These are phyloP conservation scores for Globicephala melas DNA, from an alignment of 2,113 vertebrate species.

Conservation along the genomic window DNA sequence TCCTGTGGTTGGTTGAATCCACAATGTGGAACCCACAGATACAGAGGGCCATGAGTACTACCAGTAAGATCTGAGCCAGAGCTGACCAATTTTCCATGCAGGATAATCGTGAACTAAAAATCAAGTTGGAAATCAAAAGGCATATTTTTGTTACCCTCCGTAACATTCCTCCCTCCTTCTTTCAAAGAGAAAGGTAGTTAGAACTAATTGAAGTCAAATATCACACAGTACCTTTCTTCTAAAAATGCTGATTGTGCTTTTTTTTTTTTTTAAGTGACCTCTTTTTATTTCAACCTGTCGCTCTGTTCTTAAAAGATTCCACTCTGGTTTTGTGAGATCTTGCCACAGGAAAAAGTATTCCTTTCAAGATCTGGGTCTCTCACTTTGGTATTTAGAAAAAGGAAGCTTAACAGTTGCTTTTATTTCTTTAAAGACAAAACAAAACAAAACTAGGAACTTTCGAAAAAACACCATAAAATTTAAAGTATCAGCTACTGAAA, in stretches of 20 bases:
- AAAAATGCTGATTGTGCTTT: constrained; percentile 5
- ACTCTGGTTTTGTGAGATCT: constrained; percentile 28
- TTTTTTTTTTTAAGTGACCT: constrained; percentile 18
- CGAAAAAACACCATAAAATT: background rate
- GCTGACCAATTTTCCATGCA: background rate
- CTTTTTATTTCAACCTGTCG: constrained; percentile 45
- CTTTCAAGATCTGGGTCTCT: background rate
- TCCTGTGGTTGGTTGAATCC: background rate
- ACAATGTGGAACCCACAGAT: too few species aligned
- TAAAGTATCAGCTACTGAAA: background rate
- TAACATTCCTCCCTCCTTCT: background rate
- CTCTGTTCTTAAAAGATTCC: constrained; percentile 5
- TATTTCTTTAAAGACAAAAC: background rate
- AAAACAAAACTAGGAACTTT: background rate
- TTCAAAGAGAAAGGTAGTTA: constrained; percentile 25
- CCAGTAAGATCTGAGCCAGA: background rate
- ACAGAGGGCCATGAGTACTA: background rate
- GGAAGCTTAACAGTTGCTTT: background rate
- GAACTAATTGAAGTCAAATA: constrained; percentile 39
- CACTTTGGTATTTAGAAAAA: background rate
- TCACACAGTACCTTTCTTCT: background rate
- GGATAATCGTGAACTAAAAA: background rate
- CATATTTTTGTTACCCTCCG: background rate
- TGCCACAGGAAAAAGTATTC: background rate
- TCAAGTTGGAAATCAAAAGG: constrained; percentile 29